These are phyloP conservation scores for Drosophila pseudoananassae DNA, from an alignment of 1,140 invertebrate genomes.

Conservation along the genomic window DNA sequence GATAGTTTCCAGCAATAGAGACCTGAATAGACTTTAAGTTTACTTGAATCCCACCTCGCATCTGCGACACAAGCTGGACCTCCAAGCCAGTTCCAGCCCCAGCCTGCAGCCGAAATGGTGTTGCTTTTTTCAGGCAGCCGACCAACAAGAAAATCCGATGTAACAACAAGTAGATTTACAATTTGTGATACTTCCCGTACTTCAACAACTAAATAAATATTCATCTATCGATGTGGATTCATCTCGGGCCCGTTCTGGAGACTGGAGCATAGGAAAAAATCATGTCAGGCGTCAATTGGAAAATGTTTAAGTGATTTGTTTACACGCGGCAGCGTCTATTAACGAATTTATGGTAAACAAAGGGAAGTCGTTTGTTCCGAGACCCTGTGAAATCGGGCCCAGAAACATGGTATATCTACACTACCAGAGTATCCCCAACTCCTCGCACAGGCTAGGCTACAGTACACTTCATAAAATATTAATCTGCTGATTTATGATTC, in stretches of 20 bases:
- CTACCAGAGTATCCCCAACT: neutral
- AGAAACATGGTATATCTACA: neutral
- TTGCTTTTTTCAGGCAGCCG: conserved; percentile 3
- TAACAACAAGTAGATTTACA: conserved; percentile 75
- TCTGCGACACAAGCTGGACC: conserved; percentile 39
- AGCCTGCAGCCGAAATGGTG: conserved; percentile 23
- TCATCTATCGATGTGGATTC: conserved; percentile 61
- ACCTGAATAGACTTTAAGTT: neutral
- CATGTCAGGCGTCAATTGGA: conserved; percentile 82
- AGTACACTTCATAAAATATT: conserved; percentile 82
- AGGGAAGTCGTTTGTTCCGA: conserved; percentile 79
- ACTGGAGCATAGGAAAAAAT: conserved; percentile 51
- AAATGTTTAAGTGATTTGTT: conserved; percentile 83
- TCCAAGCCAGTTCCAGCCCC: conserved; percentile 47
- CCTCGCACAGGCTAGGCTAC: conserved; percentile 32
- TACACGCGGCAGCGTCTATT: conserved; percentile 82
- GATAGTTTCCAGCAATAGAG: neutral
- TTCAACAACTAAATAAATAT: conserved; percentile 81
- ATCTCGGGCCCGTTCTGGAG: conserved; percentile 17
- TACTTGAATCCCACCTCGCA: conserved; percentile 3
- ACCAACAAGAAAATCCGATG: conserved; percentile 51
- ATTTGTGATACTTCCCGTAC: conserved; percentile 79
- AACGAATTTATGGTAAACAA: conserved; percentile 83
- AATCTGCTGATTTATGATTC: conserved; percentile 82
- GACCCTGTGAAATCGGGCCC: conserved; percentile 9